Conservation (phyloP, 2,888 invertebrate genomes). For the Dexiosoma caninum region DNA sequence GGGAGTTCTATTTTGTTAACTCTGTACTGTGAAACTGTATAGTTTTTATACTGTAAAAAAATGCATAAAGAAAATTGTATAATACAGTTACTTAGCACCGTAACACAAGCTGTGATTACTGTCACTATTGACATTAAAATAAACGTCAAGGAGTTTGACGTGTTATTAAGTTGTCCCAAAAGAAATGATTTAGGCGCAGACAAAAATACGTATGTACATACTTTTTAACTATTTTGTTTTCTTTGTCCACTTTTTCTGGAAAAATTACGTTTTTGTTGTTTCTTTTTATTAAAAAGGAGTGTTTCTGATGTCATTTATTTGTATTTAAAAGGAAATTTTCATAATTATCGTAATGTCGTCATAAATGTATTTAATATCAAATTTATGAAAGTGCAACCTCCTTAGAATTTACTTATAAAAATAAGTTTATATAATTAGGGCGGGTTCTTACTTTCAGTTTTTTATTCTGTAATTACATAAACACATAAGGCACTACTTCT, state of each 20-base stretch:
- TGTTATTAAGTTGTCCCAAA: slow-evolving; percentile 54
- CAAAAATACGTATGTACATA: too few relatives aligned
- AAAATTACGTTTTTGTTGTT: slow-evolving; percentile 27
- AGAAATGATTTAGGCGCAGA: background rate
- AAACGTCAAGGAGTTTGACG: slow-evolving; percentile 45
- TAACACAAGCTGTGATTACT: slow-evolving; percentile 51
- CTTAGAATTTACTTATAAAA: too few relatives aligned
- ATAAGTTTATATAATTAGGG: too few relatives aligned
- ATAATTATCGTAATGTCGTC: slow-evolving; percentile 20
- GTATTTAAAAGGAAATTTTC: background rate
- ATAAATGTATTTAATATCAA: background rate
- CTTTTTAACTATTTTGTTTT: background rate
- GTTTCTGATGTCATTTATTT: slow-evolving; percentile 39
- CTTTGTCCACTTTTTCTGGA: background rate
- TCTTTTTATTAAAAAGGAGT: slow-evolving; percentile 15
- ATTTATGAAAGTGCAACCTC: slow-evolving; percentile 10
- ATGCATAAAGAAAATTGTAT: background rate
- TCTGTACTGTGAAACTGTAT: too few relatives aligned
- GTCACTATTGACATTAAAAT: slow-evolving; percentile 45
- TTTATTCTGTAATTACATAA: too few relatives aligned
- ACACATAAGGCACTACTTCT: too few relatives aligned
- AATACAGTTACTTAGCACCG: background rate
- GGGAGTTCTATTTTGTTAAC: too few relatives aligned
- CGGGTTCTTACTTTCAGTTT: too few relatives aligned
- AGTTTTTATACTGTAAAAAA: too few relatives aligned